Conservation (phyloP, 1,140 invertebrate species). For the Drosophila setifemur region DNA sequence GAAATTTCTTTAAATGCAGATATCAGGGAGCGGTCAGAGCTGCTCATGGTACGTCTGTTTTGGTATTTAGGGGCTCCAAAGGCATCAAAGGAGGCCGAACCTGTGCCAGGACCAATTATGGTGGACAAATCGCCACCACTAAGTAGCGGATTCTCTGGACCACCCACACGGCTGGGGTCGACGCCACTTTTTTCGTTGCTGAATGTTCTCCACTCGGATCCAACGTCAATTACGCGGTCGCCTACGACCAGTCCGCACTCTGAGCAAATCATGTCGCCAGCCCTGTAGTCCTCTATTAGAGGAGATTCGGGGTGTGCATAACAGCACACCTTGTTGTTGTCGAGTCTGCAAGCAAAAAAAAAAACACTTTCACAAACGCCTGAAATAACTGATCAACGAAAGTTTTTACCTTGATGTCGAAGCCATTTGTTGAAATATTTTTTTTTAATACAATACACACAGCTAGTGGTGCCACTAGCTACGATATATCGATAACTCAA, state of each 20-base stretch:
- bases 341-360: constrained; percentile 33
- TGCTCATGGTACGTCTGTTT: constrained; percentile 95
- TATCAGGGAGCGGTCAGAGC: constrained; percentile 95
- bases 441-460: constrained; percentile 23
- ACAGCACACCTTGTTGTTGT: constrained; percentile 91
- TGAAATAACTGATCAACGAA: neutral
- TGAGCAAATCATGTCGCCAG: constrained; percentile 99
- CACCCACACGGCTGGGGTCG: constrained; percentile 99
- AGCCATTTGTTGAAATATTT: constrained; percentile 55
- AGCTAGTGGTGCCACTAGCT: constrained; percentile 13
- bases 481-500: neutral
- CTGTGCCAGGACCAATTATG: constrained; percentile 96
- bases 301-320: constrained; percentile 97
- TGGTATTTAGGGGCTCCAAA: constrained; percentile 96
- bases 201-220: constrained; percentile 99
- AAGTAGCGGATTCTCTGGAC: constrained; percentile 96
- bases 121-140: constrained; percentile 98
- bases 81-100: constrained; percentile 90
- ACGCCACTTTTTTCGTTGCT: constrained; percentile 98
- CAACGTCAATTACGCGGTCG: constrained; percentile 99
- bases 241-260: constrained; percentile 99
- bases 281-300: constrained; percentile 98
- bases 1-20: constrained; percentile 98
- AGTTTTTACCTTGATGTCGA: constrained; percentile 60
- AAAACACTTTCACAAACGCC: neutral